phyloP scores from a whole-genome alignment of 37 sponge, comb jelly and placozoan species.

The Bolinopsis microptera region DNA sequence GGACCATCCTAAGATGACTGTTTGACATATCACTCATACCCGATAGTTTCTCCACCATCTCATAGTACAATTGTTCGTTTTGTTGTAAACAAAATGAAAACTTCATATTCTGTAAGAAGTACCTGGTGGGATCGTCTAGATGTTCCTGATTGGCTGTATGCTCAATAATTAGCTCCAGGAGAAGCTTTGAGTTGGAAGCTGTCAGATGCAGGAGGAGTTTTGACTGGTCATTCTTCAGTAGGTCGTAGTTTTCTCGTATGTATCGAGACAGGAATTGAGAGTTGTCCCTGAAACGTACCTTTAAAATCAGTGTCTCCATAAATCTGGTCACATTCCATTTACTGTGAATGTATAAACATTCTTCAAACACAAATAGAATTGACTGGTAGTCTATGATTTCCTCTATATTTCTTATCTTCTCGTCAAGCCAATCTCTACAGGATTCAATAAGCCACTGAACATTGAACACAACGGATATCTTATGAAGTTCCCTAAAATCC shows the following conservation, averaged over 20 bases:
- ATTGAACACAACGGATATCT: not conserved
- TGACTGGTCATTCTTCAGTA: not conserved
- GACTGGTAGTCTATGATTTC: not conserved
- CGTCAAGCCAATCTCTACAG: not conserved
- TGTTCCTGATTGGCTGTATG: not conserved
- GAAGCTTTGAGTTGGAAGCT: not conserved
- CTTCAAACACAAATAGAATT: not conserved
- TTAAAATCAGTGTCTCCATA: not conserved
- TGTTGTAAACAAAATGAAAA: not conserved
- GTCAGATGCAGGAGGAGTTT: not conserved
- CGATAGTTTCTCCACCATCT: not conserved
- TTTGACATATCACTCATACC: not conserved
- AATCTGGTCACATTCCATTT: not conserved
- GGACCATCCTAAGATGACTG: not conserved
- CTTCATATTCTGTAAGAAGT: not conserved
- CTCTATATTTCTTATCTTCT: not conserved
- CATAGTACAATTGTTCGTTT: not conserved
- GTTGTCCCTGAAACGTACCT: not conserved
- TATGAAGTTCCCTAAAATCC: not conserved
- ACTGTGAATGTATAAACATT: not conserved
- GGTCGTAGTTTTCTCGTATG: not conserved
- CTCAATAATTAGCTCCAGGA: not conserved
- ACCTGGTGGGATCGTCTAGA: not conserved
- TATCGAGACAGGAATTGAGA: not conserved
- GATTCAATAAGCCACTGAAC: not conserved